Conservation (phyloP, 1,140 invertebrate species). For the Atta texana region DNA sequence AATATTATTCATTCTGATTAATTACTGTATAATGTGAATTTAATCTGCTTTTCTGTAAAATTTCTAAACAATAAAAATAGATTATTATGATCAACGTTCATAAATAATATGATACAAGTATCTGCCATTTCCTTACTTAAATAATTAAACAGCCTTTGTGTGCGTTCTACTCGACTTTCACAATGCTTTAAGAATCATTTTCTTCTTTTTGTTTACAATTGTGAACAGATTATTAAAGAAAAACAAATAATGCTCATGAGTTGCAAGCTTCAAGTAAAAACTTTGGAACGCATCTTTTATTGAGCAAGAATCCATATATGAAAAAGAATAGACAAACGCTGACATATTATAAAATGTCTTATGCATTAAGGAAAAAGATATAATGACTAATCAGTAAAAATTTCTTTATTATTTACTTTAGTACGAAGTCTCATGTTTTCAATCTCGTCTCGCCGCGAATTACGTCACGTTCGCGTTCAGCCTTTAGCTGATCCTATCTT, state of each 20-base stretch:
- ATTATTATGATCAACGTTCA: background rate
- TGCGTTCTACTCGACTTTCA: no score
- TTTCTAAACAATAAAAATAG: background rate
- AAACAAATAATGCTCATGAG: no score
- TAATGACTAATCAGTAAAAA: slow-evolving; percentile 20
- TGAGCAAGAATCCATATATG: background rate
- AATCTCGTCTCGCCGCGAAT: background rate
- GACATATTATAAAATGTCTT: background rate
- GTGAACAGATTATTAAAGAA: no score
- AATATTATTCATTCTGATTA: background rate
- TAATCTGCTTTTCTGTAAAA: background rate
- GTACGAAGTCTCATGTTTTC: background rate
- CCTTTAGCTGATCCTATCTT: background rate
- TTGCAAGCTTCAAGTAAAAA: no score
- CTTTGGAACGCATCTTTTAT: no score
- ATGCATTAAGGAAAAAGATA: background rate
- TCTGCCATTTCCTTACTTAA: background rate
- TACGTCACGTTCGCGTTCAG: slow-evolving; percentile 24
- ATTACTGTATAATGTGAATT: background rate
- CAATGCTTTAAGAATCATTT: no score
- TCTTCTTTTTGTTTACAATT: no score
- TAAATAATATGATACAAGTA: background rate
- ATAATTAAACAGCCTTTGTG: background rate
- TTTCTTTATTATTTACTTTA: background rate
- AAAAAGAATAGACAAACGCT: background rate